phyloP scores from a whole-genome alignment of 1,140 invertebrate genomes.

The Atopsyche davidsoni region DNA sequence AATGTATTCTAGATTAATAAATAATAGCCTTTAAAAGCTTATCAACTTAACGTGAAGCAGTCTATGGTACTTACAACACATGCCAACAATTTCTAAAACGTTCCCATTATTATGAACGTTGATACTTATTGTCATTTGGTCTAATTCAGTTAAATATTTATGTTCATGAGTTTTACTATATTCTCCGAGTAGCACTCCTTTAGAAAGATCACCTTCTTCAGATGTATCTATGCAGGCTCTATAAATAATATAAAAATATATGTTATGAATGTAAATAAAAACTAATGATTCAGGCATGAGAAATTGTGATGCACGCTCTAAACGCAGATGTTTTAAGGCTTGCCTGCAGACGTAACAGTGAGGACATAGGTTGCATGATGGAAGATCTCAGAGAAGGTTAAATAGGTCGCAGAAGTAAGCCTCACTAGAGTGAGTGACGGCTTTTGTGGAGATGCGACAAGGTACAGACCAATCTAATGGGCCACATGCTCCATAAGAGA shows the following conservation, averaged over 20 bases:
- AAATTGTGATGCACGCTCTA: too few relatives aligned
- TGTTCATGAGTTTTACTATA: constrained; percentile 79
- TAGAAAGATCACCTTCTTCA: constrained; percentile 71
- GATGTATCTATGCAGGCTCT: constrained; percentile 85
- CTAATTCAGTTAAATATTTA: constrained; percentile 63
- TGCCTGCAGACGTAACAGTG: too few relatives aligned
- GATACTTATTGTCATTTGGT: constrained; percentile 85
- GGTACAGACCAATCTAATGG: too few relatives aligned
- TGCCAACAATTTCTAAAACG: constrained; percentile 85
- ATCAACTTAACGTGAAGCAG: not conserved
- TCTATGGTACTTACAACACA: constrained; percentile 73
- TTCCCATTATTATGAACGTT: constrained; percentile 93
- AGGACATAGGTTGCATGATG: too few relatives aligned
- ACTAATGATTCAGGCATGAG: not conserved
- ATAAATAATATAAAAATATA: constrained; percentile 31
- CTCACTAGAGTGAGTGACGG: too few relatives aligned
- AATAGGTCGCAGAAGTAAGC: too few relatives aligned
- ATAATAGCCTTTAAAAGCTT: not conserved
- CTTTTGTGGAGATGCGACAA: too few relatives aligned
- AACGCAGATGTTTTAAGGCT: too few relatives aligned
- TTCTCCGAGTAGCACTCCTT: constrained; percentile 75
- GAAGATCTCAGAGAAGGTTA: too few relatives aligned
- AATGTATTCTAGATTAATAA: constrained; percentile 14
- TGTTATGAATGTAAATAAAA: not conserved
- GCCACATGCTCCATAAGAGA: too few relatives aligned